phyloP scores from a whole-genome alignment of 1,140 invertebrate genomes.

The Varroa destructor region DNA sequence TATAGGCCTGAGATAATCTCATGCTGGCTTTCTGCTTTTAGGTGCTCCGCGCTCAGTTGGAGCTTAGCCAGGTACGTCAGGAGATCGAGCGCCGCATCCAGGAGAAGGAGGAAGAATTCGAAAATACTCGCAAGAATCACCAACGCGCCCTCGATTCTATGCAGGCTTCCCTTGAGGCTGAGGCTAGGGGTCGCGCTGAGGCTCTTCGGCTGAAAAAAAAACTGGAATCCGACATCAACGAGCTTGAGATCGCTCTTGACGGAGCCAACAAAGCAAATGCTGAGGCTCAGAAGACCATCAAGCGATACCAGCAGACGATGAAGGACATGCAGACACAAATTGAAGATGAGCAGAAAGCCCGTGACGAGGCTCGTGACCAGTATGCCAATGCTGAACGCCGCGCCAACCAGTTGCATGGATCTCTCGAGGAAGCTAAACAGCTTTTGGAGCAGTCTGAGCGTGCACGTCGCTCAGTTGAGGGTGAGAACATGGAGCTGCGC shows the following conservation, averaged over 20 bases:
- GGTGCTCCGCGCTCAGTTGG: slow-evolving; percentile 46
- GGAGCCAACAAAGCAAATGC: slow-evolving; percentile 59
- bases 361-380: slow-evolving; percentile 91
- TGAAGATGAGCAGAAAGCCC: slow-evolving; percentile 91
- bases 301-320: slow-evolving; percentile 86
- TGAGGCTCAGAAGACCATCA: slow-evolving; percentile 97
- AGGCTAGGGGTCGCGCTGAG: slow-evolving; percentile 47
- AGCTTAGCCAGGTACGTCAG: slow-evolving; percentile 45
- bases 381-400: slow-evolving; percentile 89
- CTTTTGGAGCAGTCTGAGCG: slow-evolving; percentile 78
- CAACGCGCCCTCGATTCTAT: slow-evolving; percentile 47
- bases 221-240: slow-evolving; percentile 49
- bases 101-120: slow-evolving; percentile 52
- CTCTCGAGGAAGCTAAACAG: slow-evolving; percentile 87
- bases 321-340: slow-evolving; percentile 85
- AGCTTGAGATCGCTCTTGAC: slow-evolving; percentile 49
- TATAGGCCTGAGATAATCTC: too few relatives aligned
- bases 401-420: slow-evolving; percentile 82
- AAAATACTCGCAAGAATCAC: slow-evolving; percentile 48
- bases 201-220: slow-evolving; percentile 49
- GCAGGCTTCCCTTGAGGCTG: slow-evolving; percentile 48
- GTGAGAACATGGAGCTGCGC: slow-evolving; percentile 86
- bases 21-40: too few relatives aligned
- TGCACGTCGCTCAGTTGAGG: slow-evolving; percentile 86
- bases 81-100: slow-evolving; percentile 48